Percentiles rank a stretch among this genome's conserved stretches.
These are phyloP conservation scores for Anomalospiza imberbis DNA, from an alignment of 2,797 vertebrate species.

Conservation along the genomic window DNA sequence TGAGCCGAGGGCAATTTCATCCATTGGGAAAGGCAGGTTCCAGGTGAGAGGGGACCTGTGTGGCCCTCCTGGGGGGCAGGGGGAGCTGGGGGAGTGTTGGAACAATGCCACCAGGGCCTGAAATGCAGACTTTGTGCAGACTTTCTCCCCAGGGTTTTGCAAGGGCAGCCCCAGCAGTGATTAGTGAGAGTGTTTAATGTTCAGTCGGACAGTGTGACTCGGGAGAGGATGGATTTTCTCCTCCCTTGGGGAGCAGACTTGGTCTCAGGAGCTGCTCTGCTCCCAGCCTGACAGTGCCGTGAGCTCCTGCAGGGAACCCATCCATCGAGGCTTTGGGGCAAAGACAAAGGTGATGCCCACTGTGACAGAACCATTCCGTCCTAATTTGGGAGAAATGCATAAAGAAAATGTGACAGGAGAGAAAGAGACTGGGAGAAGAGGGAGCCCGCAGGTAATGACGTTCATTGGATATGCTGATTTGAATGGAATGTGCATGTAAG, in stretches of 20 bases:
- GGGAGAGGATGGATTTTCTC: neutral
- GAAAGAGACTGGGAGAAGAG: neutral
- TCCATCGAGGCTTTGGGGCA: neutral
- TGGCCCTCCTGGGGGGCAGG: too few species aligned
- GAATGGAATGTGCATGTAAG: slow-evolving; percentile 60
- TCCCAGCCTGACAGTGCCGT: neutral
- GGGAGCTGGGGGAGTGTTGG: neutral
- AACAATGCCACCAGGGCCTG: neutral
- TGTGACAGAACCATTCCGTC: neutral
- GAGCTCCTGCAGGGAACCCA: neutral
- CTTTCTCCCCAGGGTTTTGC: neutral
- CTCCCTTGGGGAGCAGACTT: neutral
- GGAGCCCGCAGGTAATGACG: slow-evolving; percentile 64
- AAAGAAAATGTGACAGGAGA: slow-evolving; percentile 42
- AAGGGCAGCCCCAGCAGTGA: neutral
- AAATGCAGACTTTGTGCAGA: neutral
- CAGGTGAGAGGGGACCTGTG: neutral
- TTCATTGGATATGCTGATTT: slow-evolving; percentile 73
- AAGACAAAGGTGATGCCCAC: neutral
- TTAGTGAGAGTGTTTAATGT: neutral
- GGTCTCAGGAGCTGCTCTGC: neutral
- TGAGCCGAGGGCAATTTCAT: neutral
- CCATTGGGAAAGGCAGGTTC: rapidly evolving
- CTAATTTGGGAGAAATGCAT: slow-evolving; percentile 11
- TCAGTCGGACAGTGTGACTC: neutral